Base-by-base conservation (phyloP, 2,888 invertebrate genomes). In the Cerceris ruficornis region DNA sequence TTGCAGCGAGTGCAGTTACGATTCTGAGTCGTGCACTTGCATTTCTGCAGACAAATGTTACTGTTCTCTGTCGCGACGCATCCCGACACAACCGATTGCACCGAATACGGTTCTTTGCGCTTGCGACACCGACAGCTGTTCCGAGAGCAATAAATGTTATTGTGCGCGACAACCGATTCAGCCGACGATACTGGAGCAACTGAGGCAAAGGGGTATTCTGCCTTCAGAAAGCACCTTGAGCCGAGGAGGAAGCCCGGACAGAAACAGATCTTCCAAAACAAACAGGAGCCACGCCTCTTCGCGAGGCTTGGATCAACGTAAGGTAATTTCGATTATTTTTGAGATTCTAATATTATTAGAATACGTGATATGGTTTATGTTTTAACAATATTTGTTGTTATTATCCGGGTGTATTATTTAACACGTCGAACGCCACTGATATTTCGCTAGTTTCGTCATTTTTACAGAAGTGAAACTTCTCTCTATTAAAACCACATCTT, bases 131-230 rank as follows among this genome's bases (percentile, higher is more conserved):
- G 97, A 98, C 90, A 97, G 97, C 88, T 98, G 98, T 89, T 95
- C 96, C 0, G 97, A 97, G 82, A 96, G 96, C 86, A 97, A 97
- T 91, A 97, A 97, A 91, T 98, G 98, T 90, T 98, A 98, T 89
- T 98, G 98, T 90, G 87, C 89, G 7, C 82, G 84, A 64, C 89
- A 86, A 60, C 68, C 72, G 78, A 87, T 71, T 5, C 93, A 93
- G 75, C 93, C 94, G 0, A 93, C 92, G 7, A 92, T 94, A 65
- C 89, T 94, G 71, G 94, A 94, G 76, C 94, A 94, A 82, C 88
- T 94, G 11, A 92, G 93, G 57, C 93, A 93, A 73, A 91, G 93
- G 46, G 94, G 94, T 2, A 93, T 94, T 76, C 92, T 93, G 13
- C 93, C 93, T 1, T 91, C 92, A 6, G 92, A 92, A 72, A 88